phyloP scores from a whole-genome alignment of 2,888 invertebrate genomes.

The Leuctra nigra region DNA sequence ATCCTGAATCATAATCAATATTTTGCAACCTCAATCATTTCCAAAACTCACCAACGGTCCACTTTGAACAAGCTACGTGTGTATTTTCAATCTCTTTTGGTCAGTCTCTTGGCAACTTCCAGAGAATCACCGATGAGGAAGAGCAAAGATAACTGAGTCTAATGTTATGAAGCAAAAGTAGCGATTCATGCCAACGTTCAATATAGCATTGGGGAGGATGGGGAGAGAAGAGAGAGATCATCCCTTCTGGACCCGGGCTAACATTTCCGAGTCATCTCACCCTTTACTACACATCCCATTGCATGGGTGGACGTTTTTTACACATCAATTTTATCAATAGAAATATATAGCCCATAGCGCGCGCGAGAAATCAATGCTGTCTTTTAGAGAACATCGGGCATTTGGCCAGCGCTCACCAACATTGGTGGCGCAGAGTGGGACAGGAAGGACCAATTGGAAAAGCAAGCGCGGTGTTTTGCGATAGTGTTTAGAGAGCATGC shows the following conservation, averaged over 20 bases:
- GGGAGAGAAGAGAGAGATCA: background rate
- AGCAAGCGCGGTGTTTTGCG: too few species aligned
- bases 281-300: constrained; percentile 14
- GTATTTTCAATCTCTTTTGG: constrained; percentile 15
- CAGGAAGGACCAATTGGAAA: too few species aligned
- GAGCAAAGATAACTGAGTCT: background rate
- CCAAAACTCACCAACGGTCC: too few species aligned
- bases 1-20: too few species aligned
- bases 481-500: too few species aligned
- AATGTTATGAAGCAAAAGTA: background rate
- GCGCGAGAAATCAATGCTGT: background rate
- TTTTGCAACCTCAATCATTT: too few species aligned
- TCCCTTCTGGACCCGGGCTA: constrained; percentile 11
- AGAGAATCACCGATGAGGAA: background rate
- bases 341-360: background rate
- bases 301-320: background rate
- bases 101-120: constrained; percentile 5
- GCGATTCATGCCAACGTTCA: background rate
- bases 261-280: constrained; percentile 25
- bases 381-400: too few species aligned
- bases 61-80: too few species aligned
- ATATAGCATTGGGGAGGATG: background rate
- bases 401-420: background rate
- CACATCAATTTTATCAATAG: constrained; percentile 3
- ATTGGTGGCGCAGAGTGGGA: too few species aligned